Base-by-base conservation (phyloP, 2,888 invertebrate genomes). In the Metopia argyrocephala region DNA sequence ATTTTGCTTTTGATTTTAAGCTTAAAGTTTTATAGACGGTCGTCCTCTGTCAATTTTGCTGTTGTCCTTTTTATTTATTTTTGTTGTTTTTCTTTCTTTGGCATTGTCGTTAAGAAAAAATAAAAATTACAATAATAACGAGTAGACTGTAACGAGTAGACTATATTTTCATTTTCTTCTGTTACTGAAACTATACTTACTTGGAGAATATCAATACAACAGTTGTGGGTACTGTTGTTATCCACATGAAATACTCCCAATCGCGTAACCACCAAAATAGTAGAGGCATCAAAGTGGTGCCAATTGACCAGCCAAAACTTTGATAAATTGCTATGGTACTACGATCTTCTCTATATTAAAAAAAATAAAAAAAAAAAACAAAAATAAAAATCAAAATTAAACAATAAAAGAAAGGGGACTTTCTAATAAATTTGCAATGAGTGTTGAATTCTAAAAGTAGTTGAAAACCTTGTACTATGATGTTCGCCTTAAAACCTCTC, bases 301-400 rank as follows among this genome's bases (percentile, higher is more conserved):
- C 92, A 20, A 90, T 70, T n/a, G 92, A 91, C 92, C 92, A 92
- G 46, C 91, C 92, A 18, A 92, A 85, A 83, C 91, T 91, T 85
- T 92, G 92, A 71, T 91, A 84, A 87, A 92, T 91, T 15, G 91
- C 91, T 59, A 92, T 91, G 25, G 89, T 88, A 70, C 92, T 91
- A 79, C 92, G 89, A 85, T 91, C 90, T 84, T 92, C 90, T 71
- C 91, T 91, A 70, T 18, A 82, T 82, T 80, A 20, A 3, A 38
- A n/a, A 46, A 46, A 31, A 46, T 27, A 7, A n/a, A 38, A 38
- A 38, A 15, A 38, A 38, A 38, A 38, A 15, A 38, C 9, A 2
- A 38, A 3, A 3, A 38, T 12, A 38, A 12, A 31, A 31, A 3
- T 12, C 9, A 31, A 31, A 6, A 31, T 9, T 12, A 0, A 5